Evolutionary conservation across 2,113 vertebrate genomes (phyloP).

Genomic region (Nanorana parkeri): DNA sequence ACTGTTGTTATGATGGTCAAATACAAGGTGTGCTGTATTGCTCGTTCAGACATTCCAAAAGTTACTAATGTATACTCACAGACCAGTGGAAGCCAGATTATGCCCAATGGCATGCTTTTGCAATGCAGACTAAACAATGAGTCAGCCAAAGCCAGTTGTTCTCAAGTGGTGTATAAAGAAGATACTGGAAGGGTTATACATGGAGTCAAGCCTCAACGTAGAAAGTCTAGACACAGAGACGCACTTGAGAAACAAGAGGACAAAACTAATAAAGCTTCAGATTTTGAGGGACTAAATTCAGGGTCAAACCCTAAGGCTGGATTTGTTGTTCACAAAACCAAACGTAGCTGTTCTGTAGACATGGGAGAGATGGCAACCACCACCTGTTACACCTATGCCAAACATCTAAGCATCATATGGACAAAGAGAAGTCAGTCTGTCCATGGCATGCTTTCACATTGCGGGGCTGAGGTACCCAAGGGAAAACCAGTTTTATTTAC

Average conservation of each 20-base stretch:
- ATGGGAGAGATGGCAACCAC: conserved; percentile 75
- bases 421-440: conserved; percentile 87
- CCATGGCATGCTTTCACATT: conserved; percentile 83
- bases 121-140: conserved; percentile 59
- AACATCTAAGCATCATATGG: conserved; percentile 87
- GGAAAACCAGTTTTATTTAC: conserved; percentile 62
- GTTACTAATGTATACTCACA: conserved; percentile 82
- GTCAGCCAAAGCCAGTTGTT: conserved; percentile 61
- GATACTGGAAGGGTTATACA: conserved; percentile 39
- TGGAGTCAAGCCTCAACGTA: conserved; percentile 63
- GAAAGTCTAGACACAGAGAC: conserved; percentile 64
- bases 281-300: background rate
- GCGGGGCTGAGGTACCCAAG: conserved; percentile 62
- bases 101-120: conserved; percentile 74
- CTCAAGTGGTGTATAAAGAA: conserved; percentile 29
- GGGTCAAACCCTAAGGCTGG: conserved; percentile 53
- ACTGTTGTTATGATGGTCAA: conserved; percentile 89
- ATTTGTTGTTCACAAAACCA: conserved; percentile 63
- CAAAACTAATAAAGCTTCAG: background rate
- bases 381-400: conserved; percentile 80
- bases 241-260: conserved; percentile 19
- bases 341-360: conserved; percentile 86
- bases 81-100: conserved; percentile 81
- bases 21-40: conserved; percentile 79
- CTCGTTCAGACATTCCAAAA: conserved; percentile 70